A percentile compares a stretch with the other conserved stretches of the same genome.
Conservation (phyloP, 2,888 invertebrate genomes). For the Noctua pronuba region DNA sequence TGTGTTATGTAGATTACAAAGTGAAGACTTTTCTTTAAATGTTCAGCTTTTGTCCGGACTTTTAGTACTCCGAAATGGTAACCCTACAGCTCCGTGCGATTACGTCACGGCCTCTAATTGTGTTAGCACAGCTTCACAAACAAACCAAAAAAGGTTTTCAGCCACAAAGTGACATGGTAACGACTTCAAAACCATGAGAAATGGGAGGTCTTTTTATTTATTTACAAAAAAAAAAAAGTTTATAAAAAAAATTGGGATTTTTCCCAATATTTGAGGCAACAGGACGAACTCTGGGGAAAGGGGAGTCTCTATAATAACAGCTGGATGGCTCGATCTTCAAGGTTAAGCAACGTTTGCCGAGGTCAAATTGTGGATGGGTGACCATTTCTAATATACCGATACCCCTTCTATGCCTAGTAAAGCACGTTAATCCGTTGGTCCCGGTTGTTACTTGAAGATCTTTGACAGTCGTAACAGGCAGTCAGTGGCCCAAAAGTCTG, state of each 20-base stretch:
- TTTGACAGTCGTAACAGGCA: not conserved
- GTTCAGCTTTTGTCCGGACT: not conserved
- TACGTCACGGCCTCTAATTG: constrained; percentile 41
- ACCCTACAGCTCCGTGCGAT: not conserved
- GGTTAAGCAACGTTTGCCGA: not conserved
- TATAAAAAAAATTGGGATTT: too few species aligned
- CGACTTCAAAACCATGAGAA: constrained; percentile 9
- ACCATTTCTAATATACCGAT: not conserved
- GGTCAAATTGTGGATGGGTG: not conserved
- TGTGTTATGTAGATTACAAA: too few species aligned
- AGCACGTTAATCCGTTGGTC: not conserved
- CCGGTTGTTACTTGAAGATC: not conserved
- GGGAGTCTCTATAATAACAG: not conserved
- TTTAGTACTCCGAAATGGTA: not conserved
- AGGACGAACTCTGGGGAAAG: not conserved
- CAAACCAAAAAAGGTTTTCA: constrained; percentile 13
- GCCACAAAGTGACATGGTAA: constrained; percentile 14
- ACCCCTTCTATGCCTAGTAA: fast-evolving
- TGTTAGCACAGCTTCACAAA: constrained; percentile 34
- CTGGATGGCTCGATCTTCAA: not conserved
- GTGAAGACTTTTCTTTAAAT: too few species aligned
- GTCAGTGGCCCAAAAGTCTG: not conserved
- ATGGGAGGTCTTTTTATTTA: not conserved
- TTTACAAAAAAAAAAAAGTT: too few species aligned
- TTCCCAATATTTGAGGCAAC: not conserved